Evolutionary conservation across 2,113 vertebrate species (phyloP), one percentile per base, ranked within the genome.

Genomic region (Oryzias celebensis): DNA sequence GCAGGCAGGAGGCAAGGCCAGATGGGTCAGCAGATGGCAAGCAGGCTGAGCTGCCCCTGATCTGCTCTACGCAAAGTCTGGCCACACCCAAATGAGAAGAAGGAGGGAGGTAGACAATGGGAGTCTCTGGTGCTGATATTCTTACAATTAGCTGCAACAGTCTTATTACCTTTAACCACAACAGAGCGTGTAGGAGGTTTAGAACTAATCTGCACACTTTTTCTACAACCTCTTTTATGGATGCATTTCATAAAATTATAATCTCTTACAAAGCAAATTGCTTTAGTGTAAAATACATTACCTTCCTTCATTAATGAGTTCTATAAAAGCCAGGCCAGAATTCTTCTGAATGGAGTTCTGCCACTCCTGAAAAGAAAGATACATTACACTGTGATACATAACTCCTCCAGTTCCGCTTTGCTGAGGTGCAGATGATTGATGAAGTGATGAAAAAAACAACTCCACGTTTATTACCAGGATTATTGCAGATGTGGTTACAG

Each of bases 341-440:
- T 98, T 98, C 93, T 98, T 98, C 92, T 99, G 97, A 86, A 99
- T 99, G 45, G 97, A 99, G 89, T 99, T 98, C 86, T 99, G 96
- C 97, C 96, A 98, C 85, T 99, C 96, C 97, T 98, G 86, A 85
- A 93, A 91, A 61, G 46, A 87, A 52, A 91, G 75, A 89, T 72
- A 20, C n/a, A 48, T 48, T 36, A 36, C 36, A 15, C 22, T 26
- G 16, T 14, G 5, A 45, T 42, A 3, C 7, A 46, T 77, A 62
- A 80, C 28, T 62, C 10, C 2, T 46, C 4, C 67, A 18, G 42
- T 15, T 23, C 1, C 52, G 41, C 53, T 23, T 2, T 58, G 28
- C 53, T 28, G 13, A 24, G 43, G 22, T 54, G 10, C 47, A 31
- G 52, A 62, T 64, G 4, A 49, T 36, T 52, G 43, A n/a, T n/a